Percentiles rank a stretch among this genome's conserved stretches.
phyloP scores from a whole-genome alignment of 2,888 invertebrate species.

The Andrena fulva region DNA sequence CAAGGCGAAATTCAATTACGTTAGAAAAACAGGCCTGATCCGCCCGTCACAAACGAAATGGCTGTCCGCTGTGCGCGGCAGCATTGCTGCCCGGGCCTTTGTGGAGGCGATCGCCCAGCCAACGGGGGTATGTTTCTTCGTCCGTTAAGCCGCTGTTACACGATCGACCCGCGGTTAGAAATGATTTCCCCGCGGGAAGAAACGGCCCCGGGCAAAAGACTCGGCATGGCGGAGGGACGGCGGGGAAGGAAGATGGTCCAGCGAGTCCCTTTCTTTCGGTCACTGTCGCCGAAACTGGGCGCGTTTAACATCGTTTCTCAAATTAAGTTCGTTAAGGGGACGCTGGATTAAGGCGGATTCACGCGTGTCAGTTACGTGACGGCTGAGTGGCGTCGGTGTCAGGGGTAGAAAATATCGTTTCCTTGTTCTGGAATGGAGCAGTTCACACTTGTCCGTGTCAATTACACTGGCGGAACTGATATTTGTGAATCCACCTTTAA shows the following conservation, averaged over 20 bases:
- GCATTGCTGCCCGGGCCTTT: slow-evolving; percentile 46
- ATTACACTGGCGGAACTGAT: too few species aligned
- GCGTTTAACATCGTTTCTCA: slow-evolving; percentile 1
- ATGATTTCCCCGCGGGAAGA: slow-evolving; percentile 20
- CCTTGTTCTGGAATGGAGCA: too few species aligned
- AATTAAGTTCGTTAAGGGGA: slow-evolving; percentile 19
- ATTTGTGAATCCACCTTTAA: too few species aligned
- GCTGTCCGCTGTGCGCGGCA: slow-evolving; percentile 62
- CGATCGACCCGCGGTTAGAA: slow-evolving; percentile 12
- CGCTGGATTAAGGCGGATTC: background rate
- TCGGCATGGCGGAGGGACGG: slow-evolving; percentile 2
- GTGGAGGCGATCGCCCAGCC: slow-evolving; percentile 27
- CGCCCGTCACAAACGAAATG: slow-evolving; percentile 74
- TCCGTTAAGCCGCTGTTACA: slow-evolving; percentile 43
- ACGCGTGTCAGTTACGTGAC: background rate
- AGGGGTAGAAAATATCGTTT: too few species aligned
- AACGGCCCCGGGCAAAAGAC: slow-evolving; percentile 11
- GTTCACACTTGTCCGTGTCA: too few species aligned
- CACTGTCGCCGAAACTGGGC: slow-evolving; percentile 7
- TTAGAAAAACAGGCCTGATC: slow-evolving; percentile 77
- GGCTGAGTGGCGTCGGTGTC: too few species aligned
- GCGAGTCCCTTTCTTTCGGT: slow-evolving; percentile 16
- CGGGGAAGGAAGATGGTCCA: slow-evolving; percentile 8
- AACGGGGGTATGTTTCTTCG: slow-evolving; percentile 37
- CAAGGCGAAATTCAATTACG: slow-evolving; percentile 78